Percentiles rank a stretch among this genome's conserved stretches.
phyloP scores from a whole-genome alignment of 92 coral and sea anemone genomes.

The Metridium senile region DNA sequence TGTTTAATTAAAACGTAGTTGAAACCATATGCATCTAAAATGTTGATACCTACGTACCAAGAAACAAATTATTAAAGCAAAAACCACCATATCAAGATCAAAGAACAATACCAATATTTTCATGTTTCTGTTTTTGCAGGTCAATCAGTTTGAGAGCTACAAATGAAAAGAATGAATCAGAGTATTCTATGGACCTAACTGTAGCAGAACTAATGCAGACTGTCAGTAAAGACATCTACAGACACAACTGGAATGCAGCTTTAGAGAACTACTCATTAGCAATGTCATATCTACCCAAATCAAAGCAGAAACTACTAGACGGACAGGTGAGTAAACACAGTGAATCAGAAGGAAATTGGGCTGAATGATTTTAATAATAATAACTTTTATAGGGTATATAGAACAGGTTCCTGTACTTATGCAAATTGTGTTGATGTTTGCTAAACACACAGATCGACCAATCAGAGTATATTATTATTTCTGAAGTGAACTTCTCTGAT shows the following conservation, averaged over 20 bases:
- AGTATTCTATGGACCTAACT: slow-evolving; percentile 23
- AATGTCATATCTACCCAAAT: slow-evolving; percentile 40
- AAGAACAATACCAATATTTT: no score
- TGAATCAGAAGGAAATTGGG: not conserved
- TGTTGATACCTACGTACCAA: no score
- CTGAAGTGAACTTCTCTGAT: no score
- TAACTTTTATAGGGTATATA: no score
- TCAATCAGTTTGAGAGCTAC: slow-evolving; percentile 17
- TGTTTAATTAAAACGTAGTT: no score
- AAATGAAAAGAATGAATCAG: not conserved
- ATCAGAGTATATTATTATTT: no score
- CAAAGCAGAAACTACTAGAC: slow-evolving; percentile 6
- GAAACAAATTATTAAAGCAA: no score
- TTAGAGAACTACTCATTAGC: slow-evolving; percentile 50
- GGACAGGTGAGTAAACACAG: slow-evolving; percentile 17
- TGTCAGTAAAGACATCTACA: slow-evolving; percentile 43
- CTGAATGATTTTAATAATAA: not conserved
- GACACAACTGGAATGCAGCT: slow-evolving; percentile 71
- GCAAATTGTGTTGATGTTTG: no score
- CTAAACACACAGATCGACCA: no score
- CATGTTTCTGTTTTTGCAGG: not conserved
- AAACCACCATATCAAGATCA: no score
- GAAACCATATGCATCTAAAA: no score
- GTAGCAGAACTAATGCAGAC: slow-evolving; percentile 67
- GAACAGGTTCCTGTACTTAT: no score